A percentile compares a stretch with the other conserved stretches of the same genome.
phyloP scores from a whole-genome alignment of 2,888 invertebrate genomes.

The Liodrosophila aerea region DNA sequence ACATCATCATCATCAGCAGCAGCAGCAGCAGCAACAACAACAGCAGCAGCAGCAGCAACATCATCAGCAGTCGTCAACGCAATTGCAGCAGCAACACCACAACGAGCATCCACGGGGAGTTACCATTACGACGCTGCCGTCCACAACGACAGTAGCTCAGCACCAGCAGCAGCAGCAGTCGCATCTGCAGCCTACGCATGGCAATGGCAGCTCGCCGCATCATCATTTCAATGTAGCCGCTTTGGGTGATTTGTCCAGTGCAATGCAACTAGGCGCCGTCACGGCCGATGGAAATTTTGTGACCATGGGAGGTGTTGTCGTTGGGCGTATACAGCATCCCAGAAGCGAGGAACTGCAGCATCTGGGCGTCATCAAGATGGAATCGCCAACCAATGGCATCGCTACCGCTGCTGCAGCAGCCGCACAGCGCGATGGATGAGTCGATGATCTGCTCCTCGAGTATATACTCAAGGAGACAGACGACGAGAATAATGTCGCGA shows the following conservation, averaged over 20 bases:
- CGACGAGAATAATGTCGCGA: constrained; percentile 35
- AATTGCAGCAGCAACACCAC: constrained; percentile 55
- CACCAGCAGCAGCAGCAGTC: constrained; percentile 45
- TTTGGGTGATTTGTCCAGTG: constrained; percentile 73
- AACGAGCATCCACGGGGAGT: constrained; percentile 58
- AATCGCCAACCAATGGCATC: constrained; percentile 67
- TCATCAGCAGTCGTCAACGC: constrained; percentile 52
- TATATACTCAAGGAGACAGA: constrained; percentile 73
- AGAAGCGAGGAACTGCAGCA: constrained; percentile 72
- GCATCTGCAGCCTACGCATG: constrained; percentile 47
- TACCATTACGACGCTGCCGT: constrained; percentile 62
- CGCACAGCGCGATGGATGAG: constrained; percentile 78
- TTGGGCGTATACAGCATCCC: constrained; percentile 74
- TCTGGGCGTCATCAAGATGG: constrained; percentile 77
- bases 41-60: constrained; percentile 55
- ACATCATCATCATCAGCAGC: constrained; percentile 74
- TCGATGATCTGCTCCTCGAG: constrained; percentile 75
- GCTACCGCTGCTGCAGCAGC: constrained; percentile 26
- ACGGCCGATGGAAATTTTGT: constrained; percentile 79
- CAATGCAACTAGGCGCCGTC: constrained; percentile 77
- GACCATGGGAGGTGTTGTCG: constrained; percentile 80
- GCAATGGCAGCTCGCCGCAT: constrained; percentile 59
- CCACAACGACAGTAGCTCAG: constrained; percentile 61
- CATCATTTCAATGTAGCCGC: constrained; percentile 76
- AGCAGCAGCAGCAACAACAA: constrained; percentile 60